These are phyloP conservation scores for Takifugu bimaculatus DNA, from an alignment of 2,113 vertebrate genomes.

Conservation along the genomic window DNA sequence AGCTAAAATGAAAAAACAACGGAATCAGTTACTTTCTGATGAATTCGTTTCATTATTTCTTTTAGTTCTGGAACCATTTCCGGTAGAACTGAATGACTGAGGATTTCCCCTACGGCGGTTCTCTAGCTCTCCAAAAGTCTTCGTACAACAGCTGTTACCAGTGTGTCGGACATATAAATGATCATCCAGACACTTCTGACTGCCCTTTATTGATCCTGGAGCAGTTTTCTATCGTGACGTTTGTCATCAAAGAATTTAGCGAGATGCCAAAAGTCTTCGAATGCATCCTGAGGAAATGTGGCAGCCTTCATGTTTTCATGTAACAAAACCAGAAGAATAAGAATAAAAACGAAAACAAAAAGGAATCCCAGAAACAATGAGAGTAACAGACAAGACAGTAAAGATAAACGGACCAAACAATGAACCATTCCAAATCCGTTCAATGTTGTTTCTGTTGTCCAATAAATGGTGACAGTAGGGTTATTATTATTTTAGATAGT, in stretches of 20 bases:
- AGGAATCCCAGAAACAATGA: no score
- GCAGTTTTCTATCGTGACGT: not conserved
- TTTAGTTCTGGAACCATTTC: not conserved
- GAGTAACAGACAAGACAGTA: no score
- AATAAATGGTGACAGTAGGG: no score
- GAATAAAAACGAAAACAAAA: no score
- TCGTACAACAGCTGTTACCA: no score
- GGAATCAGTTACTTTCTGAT: not conserved
- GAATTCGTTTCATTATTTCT: not conserved
- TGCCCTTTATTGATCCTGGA: constrained; percentile 2
- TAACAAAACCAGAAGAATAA: no score
- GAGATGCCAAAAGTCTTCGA: not conserved
- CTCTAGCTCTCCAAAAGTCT: no score
- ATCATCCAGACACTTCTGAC: not conserved
- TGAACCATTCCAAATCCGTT: no score
- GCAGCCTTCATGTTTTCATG: no score
- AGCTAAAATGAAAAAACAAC: not conserved
- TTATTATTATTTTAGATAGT: no score
- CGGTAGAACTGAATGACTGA: not conserved
- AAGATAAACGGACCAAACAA: no score
- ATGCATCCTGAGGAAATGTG: not conserved
- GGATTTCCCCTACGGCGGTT: not conserved
- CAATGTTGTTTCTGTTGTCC: no score
- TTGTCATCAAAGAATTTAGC: not conserved
- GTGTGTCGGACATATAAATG: not conserved